Base-by-base conservation (phyloP, 2,797 vertebrate species). In the Crocidura indochinensis region DNA sequence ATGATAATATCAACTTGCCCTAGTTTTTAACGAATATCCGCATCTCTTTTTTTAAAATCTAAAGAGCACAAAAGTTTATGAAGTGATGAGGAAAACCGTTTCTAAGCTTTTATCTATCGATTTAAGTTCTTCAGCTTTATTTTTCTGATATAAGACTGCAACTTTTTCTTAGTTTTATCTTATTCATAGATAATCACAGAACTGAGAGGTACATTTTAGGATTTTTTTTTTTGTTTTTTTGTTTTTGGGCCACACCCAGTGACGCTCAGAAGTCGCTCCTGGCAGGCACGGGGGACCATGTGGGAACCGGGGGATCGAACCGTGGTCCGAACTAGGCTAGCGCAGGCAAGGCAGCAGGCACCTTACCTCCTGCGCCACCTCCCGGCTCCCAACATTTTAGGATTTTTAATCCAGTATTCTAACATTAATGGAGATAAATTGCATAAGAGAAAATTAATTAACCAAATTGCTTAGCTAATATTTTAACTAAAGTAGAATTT, bases 41-140 rank as follows among this genome's bases (percentile, higher is more conserved):
- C 75, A 24, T 88, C 85, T 72, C 11, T 65, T 79, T 87, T 88
- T 20, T 29, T 53, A 90, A 79, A 78, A 15, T 7, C 68, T 71
- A 81, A 84, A 38, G 29, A 47, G 82, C n/a, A 46, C 53, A 76
- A 51, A 91, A 68, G 26, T 53, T 26, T 9, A 10, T n/a, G 12
- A 83, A 88, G 76, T 90, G 73, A n/a, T 73, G 53, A 91, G 79
- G 78, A 88, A 89, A 90, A 27, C 51, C 74, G 20, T 22, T 83
- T 92, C 27, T 87, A 67, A 69, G 6, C 22, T 76, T 86, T 27
- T 1, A 51, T 88, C n/a, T 38, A 5, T 38, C 44, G 89, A 62
- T 86, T 72, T 20, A 71, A 19, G 38, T 85, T 92, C 91, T 29
- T n/a, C 87, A 60, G 72, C 17, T 80, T 93, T 87, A 73, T 69